These are phyloP conservation scores for Andrena marginata DNA, from an alignment of 2,888 invertebrate genomes.

Conservation along the genomic window DNA sequence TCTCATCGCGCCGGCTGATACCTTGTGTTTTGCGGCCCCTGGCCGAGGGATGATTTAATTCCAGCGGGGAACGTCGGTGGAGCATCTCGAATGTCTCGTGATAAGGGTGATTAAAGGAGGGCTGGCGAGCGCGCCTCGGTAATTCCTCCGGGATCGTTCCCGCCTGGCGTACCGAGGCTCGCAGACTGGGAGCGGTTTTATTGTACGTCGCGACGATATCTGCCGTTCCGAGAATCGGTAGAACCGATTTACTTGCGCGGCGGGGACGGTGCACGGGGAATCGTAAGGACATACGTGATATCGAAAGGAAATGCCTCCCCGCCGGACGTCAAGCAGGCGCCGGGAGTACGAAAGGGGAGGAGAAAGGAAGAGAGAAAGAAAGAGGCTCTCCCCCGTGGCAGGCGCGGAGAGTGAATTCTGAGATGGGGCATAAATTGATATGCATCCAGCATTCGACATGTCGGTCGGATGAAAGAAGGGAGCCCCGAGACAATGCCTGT, in stretches of 20 bases:
- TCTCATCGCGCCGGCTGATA: constrained; percentile 47
- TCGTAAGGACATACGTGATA: constrained; percentile 65
- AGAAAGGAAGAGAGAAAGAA: constrained; percentile 59
- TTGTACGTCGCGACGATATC: constrained; percentile 13
- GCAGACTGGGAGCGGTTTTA: neutral
- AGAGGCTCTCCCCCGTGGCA: constrained; percentile 44
- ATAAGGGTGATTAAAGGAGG: neutral
- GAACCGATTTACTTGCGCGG: constrained; percentile 64
- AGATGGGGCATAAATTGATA: constrained; percentile 80
- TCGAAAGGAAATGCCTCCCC: constrained; percentile 65
- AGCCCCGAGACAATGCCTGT: constrained; percentile 79
- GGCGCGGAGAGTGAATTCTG: constrained; percentile 73
- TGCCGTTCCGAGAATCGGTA: constrained; percentile 47
- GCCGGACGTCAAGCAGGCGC: constrained; percentile 67
- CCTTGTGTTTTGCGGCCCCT: constrained; percentile 31
- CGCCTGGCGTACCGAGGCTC: neutral
- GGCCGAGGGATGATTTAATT: constrained; percentile 23
- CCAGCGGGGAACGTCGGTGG: neutral
- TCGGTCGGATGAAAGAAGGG: constrained; percentile 83
- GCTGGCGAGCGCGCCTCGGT: neutral
- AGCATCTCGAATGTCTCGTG: neutral
- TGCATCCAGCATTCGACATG: constrained; percentile 82
- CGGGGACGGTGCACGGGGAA: constrained; percentile 44
- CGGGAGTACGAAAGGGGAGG: constrained; percentile 56
- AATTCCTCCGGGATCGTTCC: neutral